A percentile compares a stretch with the other conserved stretches of the same genome.
Evolutionary conservation across 2,888 invertebrate species (phyloP).

Genomic region (Malacosoma neustria): DNA sequence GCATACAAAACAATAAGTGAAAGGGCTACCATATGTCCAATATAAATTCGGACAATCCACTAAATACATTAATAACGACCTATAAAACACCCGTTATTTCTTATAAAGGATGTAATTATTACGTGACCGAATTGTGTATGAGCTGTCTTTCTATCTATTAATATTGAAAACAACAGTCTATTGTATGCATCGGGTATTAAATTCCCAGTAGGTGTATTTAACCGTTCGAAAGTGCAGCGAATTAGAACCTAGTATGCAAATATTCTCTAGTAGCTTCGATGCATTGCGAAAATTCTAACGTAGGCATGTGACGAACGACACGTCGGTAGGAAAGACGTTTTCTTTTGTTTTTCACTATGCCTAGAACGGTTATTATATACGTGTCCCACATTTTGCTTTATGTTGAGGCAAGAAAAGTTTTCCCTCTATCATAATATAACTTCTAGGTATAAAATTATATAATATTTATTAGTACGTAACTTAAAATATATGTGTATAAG

Average conservation of each 20-base stretch:
- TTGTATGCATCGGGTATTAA: conserved; percentile 33
- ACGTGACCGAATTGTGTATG: conserved; percentile 43
- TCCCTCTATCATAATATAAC: no score
- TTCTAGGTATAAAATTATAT: no score
- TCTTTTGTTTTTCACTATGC: not conserved
- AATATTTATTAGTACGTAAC: no score
- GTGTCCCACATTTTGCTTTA: not conserved
- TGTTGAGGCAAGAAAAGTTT: not conserved
- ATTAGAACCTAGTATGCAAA: conserved; percentile 18
- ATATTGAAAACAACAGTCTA: conserved; percentile 33
- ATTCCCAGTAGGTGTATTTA: conserved; percentile 39
- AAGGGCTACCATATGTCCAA: conserved; percentile 38
- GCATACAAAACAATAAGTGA: conserved; percentile 24
- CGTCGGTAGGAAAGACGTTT: not conserved
- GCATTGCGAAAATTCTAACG: conserved; percentile 8
- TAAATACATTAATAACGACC: conserved; percentile 27
- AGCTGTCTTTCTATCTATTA: conserved; percentile 22
- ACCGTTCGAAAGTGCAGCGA: conserved; percentile 44
- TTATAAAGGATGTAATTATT: conserved; percentile 44
- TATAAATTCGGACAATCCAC: conserved; percentile 23
- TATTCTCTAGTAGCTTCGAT: conserved; percentile 17
- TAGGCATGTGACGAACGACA: not conserved
- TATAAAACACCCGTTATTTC: conserved; percentile 46
- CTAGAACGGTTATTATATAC: not conserved
- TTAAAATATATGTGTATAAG: no score